Conservation (phyloP, 2,113 vertebrate species). For the Stigmatopora nigra region DNA sequence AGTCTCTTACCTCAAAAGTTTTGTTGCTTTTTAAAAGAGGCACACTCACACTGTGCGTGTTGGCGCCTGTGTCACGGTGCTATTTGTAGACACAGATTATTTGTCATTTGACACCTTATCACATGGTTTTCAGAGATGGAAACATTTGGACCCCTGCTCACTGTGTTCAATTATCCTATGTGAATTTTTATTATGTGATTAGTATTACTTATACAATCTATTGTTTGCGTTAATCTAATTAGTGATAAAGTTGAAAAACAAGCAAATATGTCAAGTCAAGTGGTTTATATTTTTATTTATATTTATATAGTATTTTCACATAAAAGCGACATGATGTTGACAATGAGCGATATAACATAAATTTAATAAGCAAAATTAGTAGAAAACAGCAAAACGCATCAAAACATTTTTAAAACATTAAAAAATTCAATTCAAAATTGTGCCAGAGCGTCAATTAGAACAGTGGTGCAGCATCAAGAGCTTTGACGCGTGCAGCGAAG, state of each 20-base stretch:
- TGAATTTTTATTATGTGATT: no score
- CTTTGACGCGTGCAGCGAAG: conserved; percentile 1
- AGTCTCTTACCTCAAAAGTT: not conserved
- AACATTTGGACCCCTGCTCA: not conserved
- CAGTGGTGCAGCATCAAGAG: not conserved
- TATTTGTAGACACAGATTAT: not conserved
- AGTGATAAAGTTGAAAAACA: no score
- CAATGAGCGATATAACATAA: no score
- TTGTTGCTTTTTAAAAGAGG: not conserved
- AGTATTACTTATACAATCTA: no score
- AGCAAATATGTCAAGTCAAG: no score
- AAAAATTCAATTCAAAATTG: not conserved
- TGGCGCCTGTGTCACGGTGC: not conserved
- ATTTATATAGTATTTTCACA: no score
- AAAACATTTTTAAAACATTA: not conserved
- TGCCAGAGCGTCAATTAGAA: not conserved
- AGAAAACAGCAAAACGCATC: no score
- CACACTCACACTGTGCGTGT: not conserved
- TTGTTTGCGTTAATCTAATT: no score
- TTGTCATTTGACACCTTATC: not conserved
- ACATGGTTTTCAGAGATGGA: not conserved
- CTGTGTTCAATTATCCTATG: no score
- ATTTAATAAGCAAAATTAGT: no score
- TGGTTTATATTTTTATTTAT: no score
- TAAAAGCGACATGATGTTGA: no score